phyloP scores from a whole-genome alignment of 2,797 vertebrate species.

The Ctenopoma kingsleyae region DNA sequence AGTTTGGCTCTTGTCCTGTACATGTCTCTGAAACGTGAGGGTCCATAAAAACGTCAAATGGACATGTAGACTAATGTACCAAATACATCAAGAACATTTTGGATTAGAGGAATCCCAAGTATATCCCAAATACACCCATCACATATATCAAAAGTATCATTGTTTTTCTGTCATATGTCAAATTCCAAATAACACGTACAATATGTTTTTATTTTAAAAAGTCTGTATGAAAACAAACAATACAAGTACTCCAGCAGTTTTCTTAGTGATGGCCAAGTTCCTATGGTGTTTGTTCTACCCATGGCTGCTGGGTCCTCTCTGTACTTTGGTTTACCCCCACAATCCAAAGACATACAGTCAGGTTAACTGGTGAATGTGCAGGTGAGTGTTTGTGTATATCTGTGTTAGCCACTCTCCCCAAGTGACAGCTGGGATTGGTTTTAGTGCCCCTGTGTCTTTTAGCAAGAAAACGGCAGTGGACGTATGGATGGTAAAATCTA shows the following conservation, averaged over 20 bases:
- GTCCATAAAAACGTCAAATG: conserved; percentile 32
- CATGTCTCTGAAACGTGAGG: conserved; percentile 51
- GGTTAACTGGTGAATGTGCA: too few relatives aligned
- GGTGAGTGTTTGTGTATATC: too few relatives aligned
- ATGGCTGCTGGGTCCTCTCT: too few relatives aligned
- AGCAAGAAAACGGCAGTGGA: too few relatives aligned
- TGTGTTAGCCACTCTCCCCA: too few relatives aligned
- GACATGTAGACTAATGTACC: conserved; percentile 21
- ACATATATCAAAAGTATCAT: background rate
- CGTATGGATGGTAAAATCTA: background rate
- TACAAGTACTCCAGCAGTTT: background rate
- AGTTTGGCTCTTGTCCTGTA: conserved; percentile 52
- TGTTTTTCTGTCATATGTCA: background rate
- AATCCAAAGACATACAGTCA: too few relatives aligned
- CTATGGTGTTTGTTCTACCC: too few relatives aligned
- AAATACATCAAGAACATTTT: conserved; percentile 52
- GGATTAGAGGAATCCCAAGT: conserved; percentile 50
- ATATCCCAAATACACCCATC: conserved; percentile 2
- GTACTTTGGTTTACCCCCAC: too few relatives aligned
- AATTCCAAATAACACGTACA: background rate
- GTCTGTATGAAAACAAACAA: background rate
- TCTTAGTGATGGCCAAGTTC: too few relatives aligned
- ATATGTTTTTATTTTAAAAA: too few relatives aligned
- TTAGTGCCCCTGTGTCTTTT: too few relatives aligned
- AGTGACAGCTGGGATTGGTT: too few relatives aligned